Percentiles rank a stretch among this genome's conserved stretches.
Evolutionary conservation across 2,797 vertebrate species (phyloP).

Genomic region (Onychomys leucogaster): DNA sequence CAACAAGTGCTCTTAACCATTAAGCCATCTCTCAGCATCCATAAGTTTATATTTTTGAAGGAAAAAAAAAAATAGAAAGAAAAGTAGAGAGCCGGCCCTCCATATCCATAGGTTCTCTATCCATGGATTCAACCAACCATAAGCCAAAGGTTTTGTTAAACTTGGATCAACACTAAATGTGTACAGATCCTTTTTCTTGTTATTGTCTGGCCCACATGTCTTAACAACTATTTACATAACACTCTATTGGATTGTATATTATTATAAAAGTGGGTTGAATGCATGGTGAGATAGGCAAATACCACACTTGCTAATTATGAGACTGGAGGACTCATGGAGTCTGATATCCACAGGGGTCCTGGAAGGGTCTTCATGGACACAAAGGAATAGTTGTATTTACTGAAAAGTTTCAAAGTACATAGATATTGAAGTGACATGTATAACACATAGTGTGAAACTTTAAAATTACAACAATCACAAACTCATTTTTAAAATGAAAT

Average conservation of each 20-base stretch:
- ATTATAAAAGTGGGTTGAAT: not conserved
- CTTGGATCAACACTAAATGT: not conserved
- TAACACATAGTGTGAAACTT: not conserved
- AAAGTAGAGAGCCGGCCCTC: not conserved
- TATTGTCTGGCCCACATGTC: not conserved
- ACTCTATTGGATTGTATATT: not conserved
- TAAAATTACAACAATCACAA: not conserved
- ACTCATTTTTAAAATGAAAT: conserved; percentile 25
- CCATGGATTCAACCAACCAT: not conserved
- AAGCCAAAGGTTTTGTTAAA: not conserved
- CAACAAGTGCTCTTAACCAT: not conserved
- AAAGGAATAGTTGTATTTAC: not conserved
- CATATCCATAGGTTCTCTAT: not conserved
- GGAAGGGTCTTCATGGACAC: not conserved
- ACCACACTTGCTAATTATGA: not conserved
- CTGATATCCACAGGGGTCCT: not conserved
- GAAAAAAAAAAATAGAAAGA: conserved; percentile 13
- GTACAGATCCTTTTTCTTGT: not conserved
- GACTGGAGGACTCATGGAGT: too few relatives aligned
- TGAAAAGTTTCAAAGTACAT: conserved; percentile 29
- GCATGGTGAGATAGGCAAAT: not conserved
- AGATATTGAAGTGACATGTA: not conserved
- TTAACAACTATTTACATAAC: not conserved
- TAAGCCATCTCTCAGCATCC: not conserved
- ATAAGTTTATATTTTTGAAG: conserved; percentile 15